phyloP scores from a whole-genome alignment of 2,113 vertebrate species.

The Morone chrysops region DNA sequence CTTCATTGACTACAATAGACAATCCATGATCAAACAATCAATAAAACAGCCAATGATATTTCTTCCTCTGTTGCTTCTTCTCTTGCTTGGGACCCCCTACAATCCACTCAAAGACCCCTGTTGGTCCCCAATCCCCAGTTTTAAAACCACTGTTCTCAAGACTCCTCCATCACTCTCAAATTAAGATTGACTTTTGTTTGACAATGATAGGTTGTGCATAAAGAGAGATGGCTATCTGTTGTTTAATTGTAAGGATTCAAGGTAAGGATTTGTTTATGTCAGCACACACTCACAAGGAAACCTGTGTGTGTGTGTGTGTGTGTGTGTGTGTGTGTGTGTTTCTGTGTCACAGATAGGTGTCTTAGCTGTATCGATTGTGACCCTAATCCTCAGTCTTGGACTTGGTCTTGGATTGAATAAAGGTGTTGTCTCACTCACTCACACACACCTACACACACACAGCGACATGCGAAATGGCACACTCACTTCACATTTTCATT shows the following conservation, averaged over 20 bases:
- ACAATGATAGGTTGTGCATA: background rate
- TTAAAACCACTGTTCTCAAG: too few relatives aligned
- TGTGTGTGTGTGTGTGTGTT: conserved; percentile 1
- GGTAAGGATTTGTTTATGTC: background rate
- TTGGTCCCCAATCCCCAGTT: too few relatives aligned
- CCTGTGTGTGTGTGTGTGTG: background rate
- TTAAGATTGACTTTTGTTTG: background rate
- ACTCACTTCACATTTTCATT: too few relatives aligned
- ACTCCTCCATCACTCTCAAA: background rate
- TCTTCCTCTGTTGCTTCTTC: too few relatives aligned
- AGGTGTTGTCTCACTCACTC: conserved; percentile 47
- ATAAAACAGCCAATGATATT: too few relatives aligned
- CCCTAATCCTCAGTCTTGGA: conserved; percentile 78
- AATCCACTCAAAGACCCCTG: too few relatives aligned
- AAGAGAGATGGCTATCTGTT: background rate
- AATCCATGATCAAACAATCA: too few relatives aligned
- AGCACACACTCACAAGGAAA: too few relatives aligned
- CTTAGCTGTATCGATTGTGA: conserved; percentile 67
- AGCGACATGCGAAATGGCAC: too few relatives aligned
- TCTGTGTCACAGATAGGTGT: conserved; percentile 63
- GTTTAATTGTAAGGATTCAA: too few relatives aligned
- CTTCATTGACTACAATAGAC: too few relatives aligned
- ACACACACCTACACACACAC: background rate
- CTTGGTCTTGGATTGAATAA: conserved; percentile 78
- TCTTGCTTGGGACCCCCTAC: too few relatives aligned